Evolutionary conservation across 2,797 vertebrate species (phyloP), one percentile per base, ranked within the genome.

Genomic region (Anisognathus igniventris): DNA sequence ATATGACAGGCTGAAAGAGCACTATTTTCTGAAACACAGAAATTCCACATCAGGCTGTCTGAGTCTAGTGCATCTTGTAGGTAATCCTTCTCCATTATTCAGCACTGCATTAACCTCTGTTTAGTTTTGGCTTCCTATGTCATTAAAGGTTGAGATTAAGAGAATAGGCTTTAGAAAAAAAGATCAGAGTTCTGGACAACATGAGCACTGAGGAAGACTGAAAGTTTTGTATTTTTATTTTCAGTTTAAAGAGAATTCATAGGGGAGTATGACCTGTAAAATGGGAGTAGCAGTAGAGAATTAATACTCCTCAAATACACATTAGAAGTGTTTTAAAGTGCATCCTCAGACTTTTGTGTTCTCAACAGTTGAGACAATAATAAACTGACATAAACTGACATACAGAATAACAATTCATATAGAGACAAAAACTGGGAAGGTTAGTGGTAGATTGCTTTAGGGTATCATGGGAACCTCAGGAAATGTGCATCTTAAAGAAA

Each of bases 231-330:
- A 9, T 54, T 68, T 48, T 44, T 76, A 50, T 57, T 58, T 56
- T 54, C 42, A 47, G 4, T 79, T 61, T 82, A 44, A 78, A 70
- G 10, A 65, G 14, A 82, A 75, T 24, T 30, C 54, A 28, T 7
- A 37, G 5, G 12, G 2, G 33, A 61, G 3, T n/a, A 39, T n/a
- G 6, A 4, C 4, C 23, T 8, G 7, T 64, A 91, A 84, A 86
- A 73, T 33, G 16, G 4, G 6, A 7, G 1, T 19, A 12, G 4
- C 5, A 39, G 4, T 1, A 11, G 8, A 14, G 27, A 42, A 71
- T 8, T 42, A 65, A 18, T 28, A 76, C 6, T 79, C 33, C 13
- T 39, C 31, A 72, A 65, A 86, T 18, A 58, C 4, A 15, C 3
- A 6, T 56, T 50, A 44, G 16, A 83, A 83, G 19, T 10, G 0